A percentile compares a stretch with the other conserved stretches of the same genome.
Conservation (phyloP, 1,140 invertebrate genomes). For the Catajapyx aquilonaris region DNA sequence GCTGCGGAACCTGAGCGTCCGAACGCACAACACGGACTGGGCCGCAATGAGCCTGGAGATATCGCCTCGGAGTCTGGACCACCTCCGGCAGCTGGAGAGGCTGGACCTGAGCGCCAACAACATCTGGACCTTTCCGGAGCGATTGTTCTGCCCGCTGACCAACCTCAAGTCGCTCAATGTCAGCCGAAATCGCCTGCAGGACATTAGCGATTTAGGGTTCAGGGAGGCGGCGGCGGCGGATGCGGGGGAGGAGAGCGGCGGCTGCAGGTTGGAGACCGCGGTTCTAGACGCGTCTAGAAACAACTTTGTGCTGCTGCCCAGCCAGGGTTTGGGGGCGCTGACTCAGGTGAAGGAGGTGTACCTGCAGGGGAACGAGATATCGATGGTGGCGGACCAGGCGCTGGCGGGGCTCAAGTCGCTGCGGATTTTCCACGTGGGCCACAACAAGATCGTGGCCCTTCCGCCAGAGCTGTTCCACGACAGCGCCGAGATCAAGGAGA, state of each 20-base stretch:
- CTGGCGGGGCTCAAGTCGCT: constrained; percentile 52
- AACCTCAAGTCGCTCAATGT: constrained; percentile 56
- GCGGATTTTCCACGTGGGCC: constrained; percentile 60
- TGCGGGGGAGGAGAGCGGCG: constrained; percentile 20
- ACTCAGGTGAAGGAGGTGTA: constrained; percentile 50
- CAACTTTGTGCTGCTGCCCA: constrained; percentile 56
- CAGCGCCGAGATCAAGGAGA: constrained; percentile 53
- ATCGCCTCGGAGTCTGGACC: constrained; percentile 43
- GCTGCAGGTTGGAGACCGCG: constrained; percentile 57
- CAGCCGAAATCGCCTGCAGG: constrained; percentile 62
- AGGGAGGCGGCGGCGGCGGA: constrained; percentile 24
- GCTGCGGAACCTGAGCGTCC: constrained; percentile 55
- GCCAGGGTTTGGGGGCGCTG: constrained; percentile 53
- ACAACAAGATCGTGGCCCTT: constrained; percentile 67
- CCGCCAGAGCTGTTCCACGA: constrained; percentile 66
- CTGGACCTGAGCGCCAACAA: constrained; percentile 73
- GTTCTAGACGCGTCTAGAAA: constrained; percentile 64
- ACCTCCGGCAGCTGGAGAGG: constrained; percentile 47
- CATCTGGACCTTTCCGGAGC: constrained; percentile 66
- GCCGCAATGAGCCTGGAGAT: constrained; percentile 54
- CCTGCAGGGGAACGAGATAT: constrained; percentile 64
- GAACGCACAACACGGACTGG: constrained; percentile 58
- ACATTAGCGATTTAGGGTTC: constrained; percentile 60
- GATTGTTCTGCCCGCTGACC: constrained; percentile 57
- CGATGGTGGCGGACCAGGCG: constrained; percentile 59